A percentile compares a stretch with the other conserved stretches of the same genome.
Evolutionary conservation across 1,140 invertebrate species (phyloP).

Genomic region (Trichonephila clavata): DNA sequence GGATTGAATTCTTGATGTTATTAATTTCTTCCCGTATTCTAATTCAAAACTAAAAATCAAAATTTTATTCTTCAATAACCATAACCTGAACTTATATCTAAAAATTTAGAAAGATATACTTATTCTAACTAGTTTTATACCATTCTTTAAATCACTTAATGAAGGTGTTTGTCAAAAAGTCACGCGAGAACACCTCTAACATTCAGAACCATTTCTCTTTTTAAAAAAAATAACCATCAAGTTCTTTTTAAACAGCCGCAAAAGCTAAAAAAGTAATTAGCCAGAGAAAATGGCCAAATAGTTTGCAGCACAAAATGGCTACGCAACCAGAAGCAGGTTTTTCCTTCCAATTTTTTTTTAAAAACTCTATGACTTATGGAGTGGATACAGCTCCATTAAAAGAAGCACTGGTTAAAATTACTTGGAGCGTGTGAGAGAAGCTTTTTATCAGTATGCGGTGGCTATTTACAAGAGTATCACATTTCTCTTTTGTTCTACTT

Average conservation of each 20-base stretch:
- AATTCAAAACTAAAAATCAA: no score
- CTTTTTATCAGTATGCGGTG: not conserved
- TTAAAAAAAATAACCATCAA: not conserved
- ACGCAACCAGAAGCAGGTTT: not conserved
- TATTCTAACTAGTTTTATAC: no score
- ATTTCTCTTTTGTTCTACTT: not conserved
- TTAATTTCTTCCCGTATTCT: no score
- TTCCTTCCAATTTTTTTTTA: not conserved
- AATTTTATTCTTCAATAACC: no score
- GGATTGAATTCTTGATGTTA: no score
- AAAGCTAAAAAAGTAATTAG: not conserved
- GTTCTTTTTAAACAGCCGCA: no score
- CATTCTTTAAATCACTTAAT: no score
- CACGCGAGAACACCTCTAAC: not conserved
- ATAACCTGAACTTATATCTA: no score
- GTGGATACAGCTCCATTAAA: not conserved
- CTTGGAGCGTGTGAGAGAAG: not conserved
- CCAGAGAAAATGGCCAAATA: not conserved
- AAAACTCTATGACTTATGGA: not conserved
- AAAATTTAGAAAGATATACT: no score
- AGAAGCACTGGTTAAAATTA: not conserved
- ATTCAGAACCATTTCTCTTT: not conserved
- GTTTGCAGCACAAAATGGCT: not conserved
- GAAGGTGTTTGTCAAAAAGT: no score
- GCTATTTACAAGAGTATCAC: not conserved